Conservation (phyloP, 2,888 invertebrate genomes). For the Myopa tessellatipennis region DNA sequence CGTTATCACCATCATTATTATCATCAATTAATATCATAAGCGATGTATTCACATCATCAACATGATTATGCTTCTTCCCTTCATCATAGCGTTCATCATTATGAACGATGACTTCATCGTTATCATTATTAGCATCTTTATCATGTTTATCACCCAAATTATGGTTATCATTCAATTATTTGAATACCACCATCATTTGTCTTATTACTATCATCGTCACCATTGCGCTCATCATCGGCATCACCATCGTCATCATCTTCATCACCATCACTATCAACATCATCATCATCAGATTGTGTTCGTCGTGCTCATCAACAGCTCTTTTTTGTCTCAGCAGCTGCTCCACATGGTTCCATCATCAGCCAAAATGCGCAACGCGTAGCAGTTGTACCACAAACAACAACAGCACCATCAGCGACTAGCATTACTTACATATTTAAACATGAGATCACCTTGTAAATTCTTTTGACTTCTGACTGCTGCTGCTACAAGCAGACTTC, state of each 20-base stretch:
- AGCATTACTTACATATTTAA: neutral
- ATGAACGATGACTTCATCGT: neutral
- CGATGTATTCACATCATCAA: no score
- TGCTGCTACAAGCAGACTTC: neutral
- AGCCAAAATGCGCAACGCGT: slow-evolving; percentile 27
- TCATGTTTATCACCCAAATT: neutral
- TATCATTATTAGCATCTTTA: neutral
- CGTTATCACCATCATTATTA: neutral
- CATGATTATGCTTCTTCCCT: no score
- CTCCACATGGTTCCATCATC: neutral
- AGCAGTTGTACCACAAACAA: slow-evolving; percentile 10
- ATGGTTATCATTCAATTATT: neutral
- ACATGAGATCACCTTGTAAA: slow-evolving; percentile 7
- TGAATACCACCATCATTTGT: neutral
- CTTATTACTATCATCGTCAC: neutral
- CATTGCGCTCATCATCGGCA: neutral
- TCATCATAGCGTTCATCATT: neutral
- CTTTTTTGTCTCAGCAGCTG: neutral
- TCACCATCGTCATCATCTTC: neutral
- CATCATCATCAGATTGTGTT: neutral
- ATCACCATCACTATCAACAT: neutral
- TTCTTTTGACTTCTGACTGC: neutral
- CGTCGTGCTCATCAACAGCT: neutral
- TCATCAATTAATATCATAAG: neutral
- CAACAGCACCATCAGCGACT: slow-evolving; percentile 15